A percentile compares a stretch with the other conserved stretches of the same genome.
These are phyloP conservation scores for Lagopus leucura DNA, from an alignment of 2,113 vertebrate species.

Conservation along the genomic window DNA sequence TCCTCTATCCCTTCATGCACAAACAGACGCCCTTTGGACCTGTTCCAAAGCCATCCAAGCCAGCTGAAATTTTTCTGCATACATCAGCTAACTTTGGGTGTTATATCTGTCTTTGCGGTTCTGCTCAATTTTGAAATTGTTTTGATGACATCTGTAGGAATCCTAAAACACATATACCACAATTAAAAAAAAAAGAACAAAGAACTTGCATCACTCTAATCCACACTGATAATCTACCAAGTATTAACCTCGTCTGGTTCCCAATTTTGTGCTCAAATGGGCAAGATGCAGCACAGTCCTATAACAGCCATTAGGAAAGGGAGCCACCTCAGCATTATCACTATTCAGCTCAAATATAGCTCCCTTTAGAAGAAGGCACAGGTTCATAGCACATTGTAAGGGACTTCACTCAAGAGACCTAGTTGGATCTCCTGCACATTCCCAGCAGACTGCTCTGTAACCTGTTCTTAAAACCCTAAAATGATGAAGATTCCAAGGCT, in stretches of 20 bases:
- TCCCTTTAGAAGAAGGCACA: neutral
- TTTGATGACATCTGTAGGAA: neutral
- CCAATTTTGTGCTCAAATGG: neutral
- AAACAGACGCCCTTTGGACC: neutral
- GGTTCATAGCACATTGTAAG: accelerated
- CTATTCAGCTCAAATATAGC: neutral
- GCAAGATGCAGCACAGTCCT: neutral
- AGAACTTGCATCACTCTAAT: neutral
- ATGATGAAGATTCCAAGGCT: neutral
- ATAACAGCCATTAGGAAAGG: neutral
- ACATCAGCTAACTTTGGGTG: constrained; percentile 7
- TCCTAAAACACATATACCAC: neutral
- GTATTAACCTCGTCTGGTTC: neutral
- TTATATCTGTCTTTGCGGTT: neutral
- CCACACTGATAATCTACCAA: neutral
- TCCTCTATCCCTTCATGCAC: neutral
- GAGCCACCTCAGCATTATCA: neutral
- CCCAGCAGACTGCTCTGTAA: neutral
- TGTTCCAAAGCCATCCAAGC: neutral
- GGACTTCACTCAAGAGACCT: neutral
- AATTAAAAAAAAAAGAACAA: neutral
- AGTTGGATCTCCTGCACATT: neutral
- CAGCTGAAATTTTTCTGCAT: constrained; percentile 25
- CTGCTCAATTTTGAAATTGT: neutral
- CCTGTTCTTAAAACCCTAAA: neutral